Conservation (phyloP, 92 coral and sea anemone genomes). For the Desmophyllum pertusum region DNA sequence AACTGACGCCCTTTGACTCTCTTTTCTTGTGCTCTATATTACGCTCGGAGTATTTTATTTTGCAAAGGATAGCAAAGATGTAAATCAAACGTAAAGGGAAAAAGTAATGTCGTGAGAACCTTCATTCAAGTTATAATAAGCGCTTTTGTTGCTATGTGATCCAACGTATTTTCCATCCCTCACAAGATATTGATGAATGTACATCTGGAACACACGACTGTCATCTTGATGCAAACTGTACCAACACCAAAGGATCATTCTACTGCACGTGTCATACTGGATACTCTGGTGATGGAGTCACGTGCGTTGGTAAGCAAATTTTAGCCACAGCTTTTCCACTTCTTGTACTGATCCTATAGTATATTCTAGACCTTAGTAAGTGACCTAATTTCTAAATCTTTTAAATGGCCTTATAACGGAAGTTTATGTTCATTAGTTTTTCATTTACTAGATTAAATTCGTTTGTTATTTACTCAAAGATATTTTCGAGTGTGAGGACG, state of each 20-base stretch:
- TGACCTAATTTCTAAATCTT: background rate
- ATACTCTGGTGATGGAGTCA: slow-evolving; percentile 81
- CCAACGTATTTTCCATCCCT: background rate
- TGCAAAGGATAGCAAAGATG: too few species aligned
- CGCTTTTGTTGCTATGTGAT: background rate
- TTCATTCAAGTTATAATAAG: too few species aligned
- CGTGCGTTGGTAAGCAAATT: slow-evolving; percentile 60
- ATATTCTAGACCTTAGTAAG: background rate
- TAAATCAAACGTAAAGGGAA: too few species aligned
- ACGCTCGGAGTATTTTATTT: too few species aligned
- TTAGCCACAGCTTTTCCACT: background rate
- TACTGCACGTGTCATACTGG: slow-evolving; percentile 75
- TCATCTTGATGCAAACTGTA: slow-evolving; percentile 45
- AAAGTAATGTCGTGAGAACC: too few species aligned
- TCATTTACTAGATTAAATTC: background rate
- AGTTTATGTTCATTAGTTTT: background rate
- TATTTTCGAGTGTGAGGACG: slow-evolving; percentile 28
- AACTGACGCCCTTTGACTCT: too few species aligned
- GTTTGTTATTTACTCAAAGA: background rate
- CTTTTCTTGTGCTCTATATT: too few species aligned
- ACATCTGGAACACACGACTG: slow-evolving; percentile 61
- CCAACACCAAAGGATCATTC: slow-evolving; percentile 52
- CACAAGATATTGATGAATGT: slow-evolving; percentile 67
- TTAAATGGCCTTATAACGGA: too few species aligned
- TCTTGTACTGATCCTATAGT: background rate